Base-by-base conservation (phyloP, 2,113 vertebrate species). In the Urocynchramus pylzowi region DNA sequence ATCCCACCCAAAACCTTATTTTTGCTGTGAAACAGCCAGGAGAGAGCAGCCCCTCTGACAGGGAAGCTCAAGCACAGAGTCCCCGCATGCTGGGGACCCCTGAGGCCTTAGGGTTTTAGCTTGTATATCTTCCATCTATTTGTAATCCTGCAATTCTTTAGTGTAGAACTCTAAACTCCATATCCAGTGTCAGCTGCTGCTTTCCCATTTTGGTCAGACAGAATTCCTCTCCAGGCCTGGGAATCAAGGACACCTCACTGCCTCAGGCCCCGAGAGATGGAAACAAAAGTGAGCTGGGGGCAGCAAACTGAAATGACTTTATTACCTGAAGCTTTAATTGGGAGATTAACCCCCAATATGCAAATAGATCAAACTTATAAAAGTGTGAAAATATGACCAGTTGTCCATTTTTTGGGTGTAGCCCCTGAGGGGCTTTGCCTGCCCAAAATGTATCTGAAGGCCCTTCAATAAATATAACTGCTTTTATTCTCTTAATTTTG, bases 131-230 rank as follows among this genome's bases (percentile, higher is more conserved):
- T 42, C 13, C 24, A 42, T 35, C 1, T 11, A 11, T 30, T 30
- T 44, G 49, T 23, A 65, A 53, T 11, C 39, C 39, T 65, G 39
- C 24, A 35, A 1, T 17, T 53, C 37, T 64, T 64, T 3, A 30
- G 39, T 23, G 37, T 14, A 0, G 1, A 21, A 64, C 59, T 42
- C 60, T 7, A 7, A 53, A 18, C 31, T 35, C 60, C 26, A 30
- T 2, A 23, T 2, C 2, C 2, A 54, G 26, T 7, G 31, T 7
- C 0, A 5, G 7, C 39, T 79, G 3, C 39, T 53, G 47, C 7
- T 14, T 18, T 7, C 49, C 26, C 49, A 53, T 35, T 53, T 35
- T 18, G 49, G 49, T 7, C 24, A 65, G 15, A 53, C 39, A 26
- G 21, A 44, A 53, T 53, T 65, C 39, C 49, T 35, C 39, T 65